Evolutionary conservation across 2,797 vertebrate species (phyloP).

Genomic region (Rhinella marina): DNA sequence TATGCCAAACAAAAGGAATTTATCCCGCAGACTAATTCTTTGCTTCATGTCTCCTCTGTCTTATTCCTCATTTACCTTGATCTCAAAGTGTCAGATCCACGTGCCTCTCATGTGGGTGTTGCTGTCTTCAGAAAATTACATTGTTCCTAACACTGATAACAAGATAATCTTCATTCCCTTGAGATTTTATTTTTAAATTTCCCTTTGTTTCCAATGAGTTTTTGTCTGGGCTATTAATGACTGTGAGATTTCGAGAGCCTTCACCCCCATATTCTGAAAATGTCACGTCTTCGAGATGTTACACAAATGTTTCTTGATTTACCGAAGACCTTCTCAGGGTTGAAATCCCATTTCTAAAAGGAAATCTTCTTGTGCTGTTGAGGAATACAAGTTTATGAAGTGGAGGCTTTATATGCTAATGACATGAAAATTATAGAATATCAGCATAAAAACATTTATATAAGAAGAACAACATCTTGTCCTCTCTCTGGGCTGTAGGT

Average conservation of each 20-base stretch:
- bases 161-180: constrained; percentile 17
- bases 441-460: constrained; percentile 24
- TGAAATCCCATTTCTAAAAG: constrained; percentile 37
- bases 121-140: constrained; percentile 28
- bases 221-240: not conserved
- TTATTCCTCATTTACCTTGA: constrained; percentile 53
- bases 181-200: constrained; percentile 23
- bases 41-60: not conserved
- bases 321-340: not conserved
- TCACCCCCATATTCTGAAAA: constrained; percentile 30
- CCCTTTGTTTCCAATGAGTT: constrained; percentile 3
- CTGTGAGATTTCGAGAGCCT: constrained; percentile 20
- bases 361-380: not conserved
- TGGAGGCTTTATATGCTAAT: not conserved
- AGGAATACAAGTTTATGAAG: not conserved
- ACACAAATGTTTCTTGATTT: constrained; percentile 45
- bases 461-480: not conserved
- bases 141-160: constrained; percentile 44
- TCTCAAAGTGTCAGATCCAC: constrained; percentile 29
- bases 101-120: constrained; percentile 13
- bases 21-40: not conserved
- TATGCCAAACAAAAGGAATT: constrained; percentile 48
- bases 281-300: constrained; percentile 53
- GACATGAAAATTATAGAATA: not conserved
- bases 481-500: not conserved